Base-by-base conservation (phyloP, 2,888 invertebrate species). In the Noctua janthe region DNA sequence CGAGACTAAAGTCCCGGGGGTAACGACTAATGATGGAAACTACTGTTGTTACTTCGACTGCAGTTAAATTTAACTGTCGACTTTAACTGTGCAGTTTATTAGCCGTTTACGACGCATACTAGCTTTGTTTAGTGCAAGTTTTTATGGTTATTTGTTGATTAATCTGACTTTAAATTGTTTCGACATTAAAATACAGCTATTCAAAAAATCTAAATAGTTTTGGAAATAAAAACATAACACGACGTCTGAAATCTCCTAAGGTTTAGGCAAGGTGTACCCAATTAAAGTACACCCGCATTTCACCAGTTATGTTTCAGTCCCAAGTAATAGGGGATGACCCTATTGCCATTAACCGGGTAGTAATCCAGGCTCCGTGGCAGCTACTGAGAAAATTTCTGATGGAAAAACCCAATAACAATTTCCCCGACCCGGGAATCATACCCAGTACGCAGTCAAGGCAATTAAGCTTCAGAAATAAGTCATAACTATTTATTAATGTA, bases 51-150 rank as follows among this genome's bases (percentile, higher is more conserved):
- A 76, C 47, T 79, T 64, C 29, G 54, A 74, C 54, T 79, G 56
- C 74, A 88, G 76, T 81, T 77, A 85, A 76, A 85, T 85, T 88
- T 77, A 85, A 88, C 86, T 56, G 70, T n/a, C 7, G 17, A 49
- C 71, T 85, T 74, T 66, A 85, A 80, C 66, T 43, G 39, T 69
- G 69, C 71, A 71, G 71, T 85, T 76, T 72, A 85, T 81, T 54
- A 54, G 59, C 39, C 71, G 76, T 88, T 85, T 23, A 85, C 71
- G 1, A 39, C 43, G 59, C 7, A 39, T 17, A 62, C 77, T 35
- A n/a, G 39, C 35, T 69, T 66, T 59, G 79, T 75, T 72, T 49
- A 43, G 49, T 2, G 64, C 13, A 15, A 39, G 49, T 49, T 71
- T 82, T 71, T 74, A 69, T 56, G 8, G n/a, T 56, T 49, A 67